Evolutionary conservation across 2,797 vertebrate genomes (phyloP).

Genomic region (Gallirallus australis): DNA sequence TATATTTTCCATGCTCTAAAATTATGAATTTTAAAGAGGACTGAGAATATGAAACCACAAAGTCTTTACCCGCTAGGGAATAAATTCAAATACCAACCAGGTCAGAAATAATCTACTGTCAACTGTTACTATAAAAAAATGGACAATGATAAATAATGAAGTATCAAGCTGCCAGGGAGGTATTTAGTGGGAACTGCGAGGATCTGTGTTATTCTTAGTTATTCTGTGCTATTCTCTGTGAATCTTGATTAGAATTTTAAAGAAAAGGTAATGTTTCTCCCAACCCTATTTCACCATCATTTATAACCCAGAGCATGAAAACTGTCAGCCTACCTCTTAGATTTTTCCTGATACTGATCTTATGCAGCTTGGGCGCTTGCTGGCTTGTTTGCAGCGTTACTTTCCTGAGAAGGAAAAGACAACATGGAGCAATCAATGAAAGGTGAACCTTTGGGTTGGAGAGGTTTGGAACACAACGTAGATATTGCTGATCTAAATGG

Average conservation of each 20-base stretch:
- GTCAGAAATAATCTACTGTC: slow-evolving; percentile 21
- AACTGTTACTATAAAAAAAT: slow-evolving; percentile 1
- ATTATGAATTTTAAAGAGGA: slow-evolving; percentile 25
- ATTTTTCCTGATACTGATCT: not conserved
- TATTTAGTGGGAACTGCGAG: not conserved
- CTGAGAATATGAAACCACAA: not conserved
- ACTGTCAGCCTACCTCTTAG: not conserved
- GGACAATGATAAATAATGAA: not conserved
- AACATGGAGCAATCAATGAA: not conserved
- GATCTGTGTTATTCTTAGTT: not conserved
- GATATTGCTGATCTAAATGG: not conserved
- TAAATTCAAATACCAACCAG: slow-evolving; percentile 44
- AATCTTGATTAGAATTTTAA: slow-evolving; percentile 9
- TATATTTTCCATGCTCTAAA: slow-evolving; percentile 38
- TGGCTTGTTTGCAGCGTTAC: not conserved
- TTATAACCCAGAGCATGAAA: not conserved
- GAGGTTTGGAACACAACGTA: not conserved
- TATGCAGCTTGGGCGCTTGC: not conserved
- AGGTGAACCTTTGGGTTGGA: not conserved
- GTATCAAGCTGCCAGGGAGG: not conserved
- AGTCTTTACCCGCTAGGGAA: slow-evolving; percentile 16
- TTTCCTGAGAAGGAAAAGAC: not conserved
- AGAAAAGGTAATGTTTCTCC: not conserved
- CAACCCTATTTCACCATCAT: not conserved
- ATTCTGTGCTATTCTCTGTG: not conserved